Base-by-base conservation (phyloP, 2,888 invertebrate species). In the Actias luna region DNA sequence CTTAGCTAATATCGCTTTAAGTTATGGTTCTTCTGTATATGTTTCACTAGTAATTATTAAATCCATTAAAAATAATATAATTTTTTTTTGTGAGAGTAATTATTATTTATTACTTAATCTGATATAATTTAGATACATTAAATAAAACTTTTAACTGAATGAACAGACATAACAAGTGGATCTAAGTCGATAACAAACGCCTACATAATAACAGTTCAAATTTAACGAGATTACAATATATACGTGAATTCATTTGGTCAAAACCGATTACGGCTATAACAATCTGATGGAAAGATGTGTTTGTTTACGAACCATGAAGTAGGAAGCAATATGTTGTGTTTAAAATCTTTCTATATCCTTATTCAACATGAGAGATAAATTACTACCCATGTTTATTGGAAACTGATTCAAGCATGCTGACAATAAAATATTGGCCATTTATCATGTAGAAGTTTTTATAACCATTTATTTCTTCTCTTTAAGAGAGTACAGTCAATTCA, bases 141-240 rank as follows among this genome's bases (percentile, higher is more conserved):
- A n/a, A n/a, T n/a, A n/a, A n/a, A n/a, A n/a, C n/a, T n/a, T n/a
- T n/a, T n/a, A n/a, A n/a, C n/a, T n/a, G n/a, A 42, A 18, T 42
- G 5, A 18, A 42, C 16, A 42, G 8, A 5, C 7, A 22, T 22
- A 46, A 46, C 22, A 46, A n/a, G n/a, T n/a, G n/a, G n/a, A n/a
- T n/a, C n/a, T 46, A 22, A 22, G 22, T 22, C 46, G 46, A 22
- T 46, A 25, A 22, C 18, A 10, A 12, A 46, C 46, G 46, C 46
- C 42, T 42, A 42, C 42, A n/a, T 42, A 42, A 42, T 42, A 42
- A 8, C n/a, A 42, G 22, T 8, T 46, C 22, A 22, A 25, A 22
- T 46, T 46, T 46, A 46, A 46, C 22, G 22, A 46, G 46, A 46
- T 46, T 46, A 46, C 22, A 46, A 46, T 22, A 22, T 46, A 46